Conservation (phyloP, 2,113 vertebrate species). For the Amia ocellicauda region DNA sequence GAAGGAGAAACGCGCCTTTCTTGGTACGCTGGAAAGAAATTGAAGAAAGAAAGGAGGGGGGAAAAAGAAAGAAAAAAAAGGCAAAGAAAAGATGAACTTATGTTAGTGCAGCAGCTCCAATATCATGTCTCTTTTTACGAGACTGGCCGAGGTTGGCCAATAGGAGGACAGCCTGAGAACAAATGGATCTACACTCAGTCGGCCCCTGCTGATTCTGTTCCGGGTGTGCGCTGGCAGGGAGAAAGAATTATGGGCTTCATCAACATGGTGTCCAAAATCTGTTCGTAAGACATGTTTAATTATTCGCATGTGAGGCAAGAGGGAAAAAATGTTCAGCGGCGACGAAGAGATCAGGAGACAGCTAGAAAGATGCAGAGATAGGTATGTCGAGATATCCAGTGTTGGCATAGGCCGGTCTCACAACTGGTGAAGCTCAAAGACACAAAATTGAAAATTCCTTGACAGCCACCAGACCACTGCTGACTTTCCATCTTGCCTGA, state of each 20-base stretch:
- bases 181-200: conserved; percentile 6
- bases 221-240: conserved; percentile 12
- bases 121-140: conserved; percentile 11
- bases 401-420: too few relatives aligned
- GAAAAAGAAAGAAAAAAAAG: background rate
- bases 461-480: conserved; percentile 1
- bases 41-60: conserved; percentile 13
- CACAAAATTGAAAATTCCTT: background rate
- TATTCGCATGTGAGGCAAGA: conserved; percentile 15
- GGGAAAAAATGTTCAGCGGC: too few relatives aligned
- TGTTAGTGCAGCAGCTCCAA: conserved; percentile 19
- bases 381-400: too few relatives aligned
- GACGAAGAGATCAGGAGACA: background rate
- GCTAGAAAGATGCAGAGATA: background rate
- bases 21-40: conserved; percentile 8
- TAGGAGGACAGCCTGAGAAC: conserved; percentile 18
- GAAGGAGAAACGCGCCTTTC: conserved; percentile 18
- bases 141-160: conserved; percentile 23
- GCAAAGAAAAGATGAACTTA: conserved; percentile 4
- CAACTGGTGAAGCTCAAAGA: background rate
- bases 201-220: conserved; percentile 5
- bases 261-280: conserved; percentile 26
- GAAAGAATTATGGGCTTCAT: conserved; percentile 25
- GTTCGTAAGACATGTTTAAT: conserved; percentile 17
- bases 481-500: background rate